Conservation (phyloP, 2,888 invertebrate genomes). For the Antitype chi region DNA sequence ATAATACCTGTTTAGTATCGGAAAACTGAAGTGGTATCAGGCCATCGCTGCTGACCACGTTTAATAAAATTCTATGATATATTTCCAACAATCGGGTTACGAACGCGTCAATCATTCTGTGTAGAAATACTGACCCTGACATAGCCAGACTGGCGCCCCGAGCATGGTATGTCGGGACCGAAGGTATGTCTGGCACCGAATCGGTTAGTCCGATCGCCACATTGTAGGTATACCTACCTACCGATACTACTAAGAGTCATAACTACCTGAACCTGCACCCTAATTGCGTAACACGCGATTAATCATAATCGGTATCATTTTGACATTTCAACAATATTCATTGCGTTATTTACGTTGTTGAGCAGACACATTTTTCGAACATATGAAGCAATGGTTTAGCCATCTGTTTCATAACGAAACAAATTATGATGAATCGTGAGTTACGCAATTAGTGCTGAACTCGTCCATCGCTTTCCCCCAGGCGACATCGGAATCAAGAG, state of each 20-base stretch:
- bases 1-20: neutral
- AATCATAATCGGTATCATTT: too few species aligned
- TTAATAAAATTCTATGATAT: neutral
- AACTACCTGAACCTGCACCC: neutral
- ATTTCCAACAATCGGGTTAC: neutral
- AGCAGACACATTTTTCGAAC: too few species aligned
- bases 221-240: slow-evolving; percentile 1
- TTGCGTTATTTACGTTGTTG: too few species aligned
- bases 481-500: neutral
- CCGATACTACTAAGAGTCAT: neutral
- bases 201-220: slow-evolving; percentile 24
- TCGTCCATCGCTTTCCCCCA: neutral
- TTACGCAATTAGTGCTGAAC: too few species aligned
- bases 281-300: too few species aligned
- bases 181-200: slow-evolving; percentile 33
- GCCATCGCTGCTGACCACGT: neutral
- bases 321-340: too few species aligned
- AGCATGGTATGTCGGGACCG: slow-evolving; percentile 29
- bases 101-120: neutral
- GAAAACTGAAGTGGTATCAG: neutral
- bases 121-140: slow-evolving; percentile 42
- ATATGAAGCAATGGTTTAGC: too few species aligned
- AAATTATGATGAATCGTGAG: too few species aligned
- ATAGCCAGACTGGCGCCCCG: slow-evolving; percentile 16
- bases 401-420: too few species aligned